Evolutionary conservation across 2,797 vertebrate species (phyloP).

Genomic region (Fratercula arctica): DNA sequence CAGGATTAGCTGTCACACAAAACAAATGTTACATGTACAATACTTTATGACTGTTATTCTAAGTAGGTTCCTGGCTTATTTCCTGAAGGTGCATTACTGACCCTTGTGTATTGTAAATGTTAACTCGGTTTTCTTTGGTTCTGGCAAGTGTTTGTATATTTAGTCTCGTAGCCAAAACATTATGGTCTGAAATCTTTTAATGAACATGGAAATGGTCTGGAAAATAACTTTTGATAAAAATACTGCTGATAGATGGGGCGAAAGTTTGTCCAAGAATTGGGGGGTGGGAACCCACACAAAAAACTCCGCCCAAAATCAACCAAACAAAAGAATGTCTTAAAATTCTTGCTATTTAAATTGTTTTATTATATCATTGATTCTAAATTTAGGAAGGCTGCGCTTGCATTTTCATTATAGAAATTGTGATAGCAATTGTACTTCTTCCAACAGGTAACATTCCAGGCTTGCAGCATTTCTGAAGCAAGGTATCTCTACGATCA

Average conservation of each 20-base stretch:
- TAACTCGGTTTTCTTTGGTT: neutral
- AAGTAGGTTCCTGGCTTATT: constrained; percentile 3
- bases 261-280: neutral
- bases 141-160: neutral
- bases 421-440: neutral
- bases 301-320: neutral
- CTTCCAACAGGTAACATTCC: constrained; percentile 92
- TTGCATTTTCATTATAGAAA: neutral
- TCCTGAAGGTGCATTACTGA: neutral
- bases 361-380: neutral
- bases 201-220: neutral
- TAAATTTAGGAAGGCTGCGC: neutral
- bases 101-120: neutral
- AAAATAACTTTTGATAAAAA: neutral
- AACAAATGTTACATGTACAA: neutral
- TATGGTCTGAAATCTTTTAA: neutral
- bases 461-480: constrained; percentile 97
- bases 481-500: constrained; percentile 98
- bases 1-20: neutral
- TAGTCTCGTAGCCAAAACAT: neutral
- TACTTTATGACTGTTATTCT: neutral
- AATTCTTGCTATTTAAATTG: neutral
- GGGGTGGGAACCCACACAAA: neutral
- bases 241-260: neutral
- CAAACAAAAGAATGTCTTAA: fast-evolving